Conservation (phyloP, 2,888 invertebrate genomes). For the Lymantria dispar region DNA sequence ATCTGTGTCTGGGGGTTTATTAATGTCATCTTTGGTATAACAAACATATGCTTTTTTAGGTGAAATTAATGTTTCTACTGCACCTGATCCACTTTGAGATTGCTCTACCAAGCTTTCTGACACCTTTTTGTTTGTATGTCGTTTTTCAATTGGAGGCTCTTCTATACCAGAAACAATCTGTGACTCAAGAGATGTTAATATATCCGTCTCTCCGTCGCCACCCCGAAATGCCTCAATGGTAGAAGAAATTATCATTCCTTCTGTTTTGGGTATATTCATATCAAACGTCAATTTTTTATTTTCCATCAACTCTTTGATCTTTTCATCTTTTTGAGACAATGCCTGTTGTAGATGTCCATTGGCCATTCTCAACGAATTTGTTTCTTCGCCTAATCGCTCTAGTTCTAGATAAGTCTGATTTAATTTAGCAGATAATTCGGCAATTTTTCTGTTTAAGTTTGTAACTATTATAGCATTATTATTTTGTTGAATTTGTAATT, state of each 20-base stretch:
- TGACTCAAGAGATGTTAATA: constrained; percentile 57
- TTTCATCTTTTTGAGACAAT: constrained; percentile 56
- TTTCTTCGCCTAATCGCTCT: constrained; percentile 40
- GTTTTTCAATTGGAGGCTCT: constrained; percentile 28
- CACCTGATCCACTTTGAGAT: constrained; percentile 22
- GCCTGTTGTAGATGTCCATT: constrained; percentile 50
- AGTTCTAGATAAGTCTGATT: constrained; percentile 38
- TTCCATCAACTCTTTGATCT: constrained; percentile 61
- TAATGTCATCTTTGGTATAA: constrained; percentile 53
- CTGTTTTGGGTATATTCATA: constrained; percentile 79
- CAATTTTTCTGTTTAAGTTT: constrained; percentile 50
- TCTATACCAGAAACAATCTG: constrained; percentile 61
- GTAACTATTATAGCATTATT: constrained; percentile 43
- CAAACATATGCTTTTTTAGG: constrained; percentile 82
- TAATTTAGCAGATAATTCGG: constrained; percentile 58
- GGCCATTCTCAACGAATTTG: constrained; percentile 39
- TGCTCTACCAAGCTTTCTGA: constrained; percentile 42
- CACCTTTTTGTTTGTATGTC: constrained; percentile 38
- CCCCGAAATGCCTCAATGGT: constrained; percentile 64
- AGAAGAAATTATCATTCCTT: constrained; percentile 74
- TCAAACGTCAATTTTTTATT: constrained; percentile 67
- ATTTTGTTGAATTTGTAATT: constrained; percentile 46
- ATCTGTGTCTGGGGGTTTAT: constrained; percentile 43
- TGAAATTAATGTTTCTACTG: constrained; percentile 65
- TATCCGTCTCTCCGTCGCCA: constrained; percentile 45